Evolutionary conservation across 2,888 invertebrate genomes (phyloP), one percentile per base, ranked within the genome.

Genomic region (Sarcophaga subvicina): DNA sequence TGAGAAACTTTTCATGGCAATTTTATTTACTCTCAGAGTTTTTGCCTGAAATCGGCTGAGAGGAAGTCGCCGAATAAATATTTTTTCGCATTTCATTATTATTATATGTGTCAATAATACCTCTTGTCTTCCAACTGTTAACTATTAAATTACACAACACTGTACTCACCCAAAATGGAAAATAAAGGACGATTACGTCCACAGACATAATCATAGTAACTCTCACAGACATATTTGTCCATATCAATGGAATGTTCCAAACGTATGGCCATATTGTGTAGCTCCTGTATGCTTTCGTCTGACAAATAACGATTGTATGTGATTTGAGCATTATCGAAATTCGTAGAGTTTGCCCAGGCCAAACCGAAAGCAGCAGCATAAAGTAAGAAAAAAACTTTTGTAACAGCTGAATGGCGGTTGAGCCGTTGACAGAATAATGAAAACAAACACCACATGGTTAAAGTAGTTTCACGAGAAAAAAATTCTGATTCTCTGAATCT

Each of bases 201-300:
- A 85, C 93, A 93, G 47, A 91, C 93, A 72, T 92, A 90, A 71
- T 92, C 93, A 70, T 85, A 93, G 81, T 91, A 93, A 70, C 89
- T 91, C 5, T 93, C 92, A 59, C 93, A 93, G 8, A 92, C 91
- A 81, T 91, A 90, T 75, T 91, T 91, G 17, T 91, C 90, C 60
- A 88, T 81, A 78, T 91, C 91, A 6, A 93, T 89, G 1, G 92
- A 93, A 27, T 90, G 90, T 20, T 91, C 88, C 82, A 92, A 69
- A 3, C 89, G 90, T 84, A 89, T 85, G 12, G 92, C 91, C 71
- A 92, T 82, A 14, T 89, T 88, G 4, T 89, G 88, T 45, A 92
- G 87, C 79, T 93, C 93, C 77, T 90, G 89, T 47, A 92, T 91
- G 22, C 91, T 91, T 85, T 91, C 66, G 54, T 91, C 90, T 4